Evolutionary conservation across 2,113 vertebrate genomes (phyloP), one percentile per base, ranked within the genome.

Genomic region (Neolamprologus cancellatus): DNA sequence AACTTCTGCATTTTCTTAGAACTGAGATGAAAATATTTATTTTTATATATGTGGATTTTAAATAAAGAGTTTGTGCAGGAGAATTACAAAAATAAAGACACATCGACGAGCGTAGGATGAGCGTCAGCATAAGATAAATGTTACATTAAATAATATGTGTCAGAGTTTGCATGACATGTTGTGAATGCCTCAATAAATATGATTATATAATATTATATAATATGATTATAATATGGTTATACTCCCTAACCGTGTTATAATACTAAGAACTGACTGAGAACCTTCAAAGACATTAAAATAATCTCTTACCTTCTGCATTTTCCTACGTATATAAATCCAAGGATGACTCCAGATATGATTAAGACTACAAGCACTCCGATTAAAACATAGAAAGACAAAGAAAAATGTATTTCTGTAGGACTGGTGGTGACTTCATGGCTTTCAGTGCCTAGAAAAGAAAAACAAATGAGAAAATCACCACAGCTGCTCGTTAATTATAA

Each of bases 241-340:
- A 39, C 0, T 5, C 0, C 23, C 23, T 11, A 18, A 11, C 9
- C 2, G 2, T 46, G 0, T 25, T 7, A 71, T 44, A 44, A 25
- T 44, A 44, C 23, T 55, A 0, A 55, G 23, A 55, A 55, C 23
- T 14, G 53, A 55, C 20, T 55, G 6, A 25, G 53, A 55, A 55
- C 53, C 53, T 5, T 55, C 53, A 55, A 0, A 55, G 20, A 55
- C 53, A 23, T 23, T 10, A 25, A 0, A 46, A 46, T 46, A 71
- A 46, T 28, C 14, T 46, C 41, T 74, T 74, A 84, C 83, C 83
- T 30, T 0, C 10, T 7, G 2, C 6, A 34, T 14, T 23, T 79
- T 41, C 0, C 0, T n/a, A 46, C 5, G 10, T 64, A 34, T 28
- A 59, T 36, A 6, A 79, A 46, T 52, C 83, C 83, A 48, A 84